Percentiles rank a stretch among this genome's conserved stretches.
Conservation (phyloP, 2,888 invertebrate genomes). For the Chrysotoxum bicinctum region DNA sequence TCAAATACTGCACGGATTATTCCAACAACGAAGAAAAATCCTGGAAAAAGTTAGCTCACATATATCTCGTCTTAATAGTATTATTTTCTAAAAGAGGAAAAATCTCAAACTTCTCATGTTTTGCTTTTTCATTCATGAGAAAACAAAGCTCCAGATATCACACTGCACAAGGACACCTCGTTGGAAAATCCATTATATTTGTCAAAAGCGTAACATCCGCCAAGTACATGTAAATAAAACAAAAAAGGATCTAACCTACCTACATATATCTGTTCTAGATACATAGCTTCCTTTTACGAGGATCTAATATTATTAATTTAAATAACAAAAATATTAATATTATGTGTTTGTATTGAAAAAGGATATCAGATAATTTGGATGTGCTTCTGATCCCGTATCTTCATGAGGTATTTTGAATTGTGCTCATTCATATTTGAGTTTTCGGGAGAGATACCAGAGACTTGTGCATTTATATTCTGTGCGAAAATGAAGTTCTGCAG, state of each 20-base stretch:
- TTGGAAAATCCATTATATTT: neutral
- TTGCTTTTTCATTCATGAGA: neutral
- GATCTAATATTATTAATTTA: slow-evolving; percentile 4
- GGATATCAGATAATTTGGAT: slow-evolving; percentile 46
- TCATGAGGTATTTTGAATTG: neutral
- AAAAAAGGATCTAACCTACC: neutral
- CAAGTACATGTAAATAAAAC: slow-evolving; percentile 44
- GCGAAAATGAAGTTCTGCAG: slow-evolving; percentile 5
- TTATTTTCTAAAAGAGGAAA: neutral
- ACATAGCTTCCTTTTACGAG: neutral
- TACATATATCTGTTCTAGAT: too few species aligned
- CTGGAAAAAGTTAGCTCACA: too few species aligned
- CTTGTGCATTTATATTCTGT: slow-evolving; percentile 4
- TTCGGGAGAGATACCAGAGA: slow-evolving; percentile 23
- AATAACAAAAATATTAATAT: neutral
- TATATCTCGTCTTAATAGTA: too few species aligned
- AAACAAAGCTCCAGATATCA: neutral
- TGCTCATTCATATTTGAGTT: slow-evolving; percentile 19
- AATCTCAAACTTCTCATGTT: neutral
- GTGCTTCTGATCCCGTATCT: slow-evolving; percentile 4
- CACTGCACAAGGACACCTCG: neutral
- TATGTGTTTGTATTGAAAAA: slow-evolving; percentile 25
- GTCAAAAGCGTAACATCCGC: neutral
- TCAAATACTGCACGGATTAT: too few species aligned
- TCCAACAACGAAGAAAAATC: too few species aligned